Conservation (phyloP, 2,888 invertebrate genomes). For the Colostygia pectinataria region DNA sequence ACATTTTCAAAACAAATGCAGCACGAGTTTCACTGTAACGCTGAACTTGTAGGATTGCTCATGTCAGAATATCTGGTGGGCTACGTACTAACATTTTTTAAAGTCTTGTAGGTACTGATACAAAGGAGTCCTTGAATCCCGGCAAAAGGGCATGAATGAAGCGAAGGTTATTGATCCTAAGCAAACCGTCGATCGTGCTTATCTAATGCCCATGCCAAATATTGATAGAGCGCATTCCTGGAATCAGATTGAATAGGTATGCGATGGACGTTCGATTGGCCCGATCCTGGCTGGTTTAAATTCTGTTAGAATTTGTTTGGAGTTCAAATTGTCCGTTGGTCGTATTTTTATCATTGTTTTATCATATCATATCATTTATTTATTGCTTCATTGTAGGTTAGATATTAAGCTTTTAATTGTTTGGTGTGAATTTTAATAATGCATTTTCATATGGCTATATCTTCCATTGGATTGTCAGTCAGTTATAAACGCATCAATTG, state of each 20-base stretch:
- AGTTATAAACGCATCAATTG: too few relatives aligned
- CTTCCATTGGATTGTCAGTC: too few relatives aligned
- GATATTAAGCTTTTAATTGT: too few relatives aligned
- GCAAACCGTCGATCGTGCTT: constrained; percentile 48
- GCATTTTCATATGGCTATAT: too few relatives aligned
- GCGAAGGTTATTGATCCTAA: constrained; percentile 45
- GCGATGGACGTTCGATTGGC: constrained; percentile 19
- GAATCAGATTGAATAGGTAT: constrained; percentile 43
- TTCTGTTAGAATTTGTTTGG: constrained; percentile 11
- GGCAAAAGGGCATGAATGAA: constrained; percentile 35
- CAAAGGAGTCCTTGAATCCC: constrained; percentile 11
- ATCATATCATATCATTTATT: not conserved
- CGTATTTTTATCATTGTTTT: constrained; percentile 1
- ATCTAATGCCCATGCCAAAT: constrained; percentile 58
- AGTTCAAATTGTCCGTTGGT: constrained; percentile 2
- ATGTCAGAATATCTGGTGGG: too few relatives aligned
- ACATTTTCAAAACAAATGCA: too few relatives aligned
- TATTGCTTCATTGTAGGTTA: too few relatives aligned
- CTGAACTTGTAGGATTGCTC: too few relatives aligned
- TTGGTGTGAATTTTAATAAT: too few relatives aligned
- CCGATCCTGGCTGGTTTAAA: constrained; percentile 9
- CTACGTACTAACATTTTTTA: too few relatives aligned
- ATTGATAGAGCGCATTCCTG: constrained; percentile 60
- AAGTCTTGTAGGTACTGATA: not conserved
- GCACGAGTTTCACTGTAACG: too few relatives aligned